Conservation (phyloP, 1,140 invertebrate species). For the Drosophila prosaltans region DNA sequence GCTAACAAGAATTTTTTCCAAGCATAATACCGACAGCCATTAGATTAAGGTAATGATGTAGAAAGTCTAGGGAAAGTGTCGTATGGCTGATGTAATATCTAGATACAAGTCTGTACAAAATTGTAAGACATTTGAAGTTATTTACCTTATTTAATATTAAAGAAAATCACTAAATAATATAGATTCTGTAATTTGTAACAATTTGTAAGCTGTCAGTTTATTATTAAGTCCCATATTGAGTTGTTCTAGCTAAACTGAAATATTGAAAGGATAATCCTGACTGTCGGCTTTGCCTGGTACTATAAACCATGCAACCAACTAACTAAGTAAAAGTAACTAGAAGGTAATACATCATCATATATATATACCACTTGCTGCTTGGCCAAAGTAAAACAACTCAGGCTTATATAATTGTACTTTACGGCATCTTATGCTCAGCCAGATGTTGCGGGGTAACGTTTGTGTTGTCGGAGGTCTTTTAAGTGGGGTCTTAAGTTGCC, state of each 20-base stretch:
- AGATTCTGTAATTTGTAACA: too few relatives aligned
- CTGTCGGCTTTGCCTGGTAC: not conserved
- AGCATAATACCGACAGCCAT: too few relatives aligned
- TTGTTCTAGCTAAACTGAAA: not conserved
- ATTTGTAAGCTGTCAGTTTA: too few relatives aligned
- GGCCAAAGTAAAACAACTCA: constrained; percentile 11
- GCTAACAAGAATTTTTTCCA: not conserved
- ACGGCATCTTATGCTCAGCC: constrained; percentile 15
- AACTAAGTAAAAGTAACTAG: not conserved
- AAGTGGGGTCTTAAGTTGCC: constrained; percentile 68
- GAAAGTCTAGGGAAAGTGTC: too few relatives aligned
- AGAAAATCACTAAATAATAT: too few relatives aligned
- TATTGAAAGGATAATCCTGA: too few relatives aligned
- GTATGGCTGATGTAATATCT: too few relatives aligned
- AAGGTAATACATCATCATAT: constrained; percentile 3
- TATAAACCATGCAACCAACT: not conserved
- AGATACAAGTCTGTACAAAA: too few relatives aligned
- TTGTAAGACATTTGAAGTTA: too few relatives aligned
- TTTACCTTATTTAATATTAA: too few relatives aligned
- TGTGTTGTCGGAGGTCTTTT: not conserved
- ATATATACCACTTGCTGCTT: constrained; percentile 16
- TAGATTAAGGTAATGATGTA: too few relatives aligned
- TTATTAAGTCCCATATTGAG: too few relatives aligned
- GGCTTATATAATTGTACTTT: constrained; percentile 41
- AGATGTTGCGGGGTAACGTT: not conserved